These are phyloP conservation scores for Bolinopsis microptera DNA, from an alignment of 37 sponge, comb jelly and placozoan species.

Conservation along the genomic window DNA sequence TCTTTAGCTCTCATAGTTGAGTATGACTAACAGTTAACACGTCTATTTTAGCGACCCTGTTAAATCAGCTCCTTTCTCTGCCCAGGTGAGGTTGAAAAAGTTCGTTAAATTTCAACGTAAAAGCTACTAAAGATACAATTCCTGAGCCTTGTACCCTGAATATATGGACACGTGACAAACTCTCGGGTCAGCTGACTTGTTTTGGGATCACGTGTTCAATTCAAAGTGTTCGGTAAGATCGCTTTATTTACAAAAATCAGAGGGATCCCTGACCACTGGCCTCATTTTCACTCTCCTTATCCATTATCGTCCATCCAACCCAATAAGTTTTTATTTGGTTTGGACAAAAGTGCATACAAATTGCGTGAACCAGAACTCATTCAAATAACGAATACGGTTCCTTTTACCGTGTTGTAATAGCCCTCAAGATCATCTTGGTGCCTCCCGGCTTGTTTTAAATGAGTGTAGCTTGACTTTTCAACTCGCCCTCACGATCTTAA, in stretches of 20 bases:
- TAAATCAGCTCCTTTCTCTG: too few relatives aligned
- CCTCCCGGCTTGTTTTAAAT: not conserved
- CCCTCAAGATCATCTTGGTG: not conserved
- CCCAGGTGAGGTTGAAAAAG: not conserved
- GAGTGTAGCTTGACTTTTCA: not conserved
- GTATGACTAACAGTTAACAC: too few relatives aligned
- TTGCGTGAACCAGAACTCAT: not conserved
- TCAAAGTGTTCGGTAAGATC: not conserved
- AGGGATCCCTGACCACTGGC: not conserved
- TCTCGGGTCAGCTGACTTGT: not conserved
- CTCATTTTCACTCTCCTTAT: not conserved
- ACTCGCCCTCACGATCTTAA: too few relatives aligned
- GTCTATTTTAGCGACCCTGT: too few relatives aligned
- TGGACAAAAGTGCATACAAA: constrained; percentile 59
- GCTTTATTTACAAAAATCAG: not conserved
- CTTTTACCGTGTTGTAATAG: constrained; percentile 18
- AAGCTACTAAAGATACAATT: not conserved
- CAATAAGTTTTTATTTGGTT: constrained; percentile 58
- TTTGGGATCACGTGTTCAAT: too few relatives aligned
- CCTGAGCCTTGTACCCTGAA: not conserved
- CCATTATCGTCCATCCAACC: constrained; percentile 31
- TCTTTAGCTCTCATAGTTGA: too few relatives aligned
- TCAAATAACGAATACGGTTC: constrained; percentile 31
- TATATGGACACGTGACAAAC: not conserved
- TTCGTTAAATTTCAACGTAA: not conserved